A percentile compares a stretch with the other conserved stretches of the same genome.
phyloP scores from a whole-genome alignment of 2,113 vertebrate species.

The Pungitius pungitius region DNA sequence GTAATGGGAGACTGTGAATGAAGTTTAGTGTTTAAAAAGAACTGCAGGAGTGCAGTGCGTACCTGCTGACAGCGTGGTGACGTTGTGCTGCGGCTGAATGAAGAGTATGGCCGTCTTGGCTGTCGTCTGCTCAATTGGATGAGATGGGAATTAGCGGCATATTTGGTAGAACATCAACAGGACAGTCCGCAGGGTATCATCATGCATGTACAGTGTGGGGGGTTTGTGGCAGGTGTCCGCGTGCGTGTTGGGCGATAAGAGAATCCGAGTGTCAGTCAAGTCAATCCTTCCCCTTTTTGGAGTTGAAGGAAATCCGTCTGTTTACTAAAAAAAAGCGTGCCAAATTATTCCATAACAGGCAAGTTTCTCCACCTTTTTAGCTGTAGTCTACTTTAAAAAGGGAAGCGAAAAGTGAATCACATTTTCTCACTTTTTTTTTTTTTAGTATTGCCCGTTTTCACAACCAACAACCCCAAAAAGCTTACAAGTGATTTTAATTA shows the following conservation, averaged over 20 bases:
- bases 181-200: not conserved
- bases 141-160: slow-evolving; percentile 3
- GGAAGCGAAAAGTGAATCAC: not conserved
- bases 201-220: not conserved
- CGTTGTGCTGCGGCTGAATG: slow-evolving; percentile 97
- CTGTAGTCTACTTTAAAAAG: not conserved
- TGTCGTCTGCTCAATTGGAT: slow-evolving; percentile 86
- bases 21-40: not conserved
- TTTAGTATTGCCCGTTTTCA: not conserved
- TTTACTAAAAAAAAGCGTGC: not conserved
- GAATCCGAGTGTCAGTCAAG: not conserved
- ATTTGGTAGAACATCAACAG: slow-evolving; percentile 8
- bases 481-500: too few species aligned
- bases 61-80: slow-evolving; percentile 89
- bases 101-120: slow-evolving; percentile 97
- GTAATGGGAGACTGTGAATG: not conserved
- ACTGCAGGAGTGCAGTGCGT: slow-evolving; percentile 22
- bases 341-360: not conserved
- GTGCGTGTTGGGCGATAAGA: not conserved
- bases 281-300: not conserved
- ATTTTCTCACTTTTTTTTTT: not conserved
- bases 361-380: not conserved
- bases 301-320: slow-evolving; percentile 12
- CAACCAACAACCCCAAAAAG: not conserved
- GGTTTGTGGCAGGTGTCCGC: not conserved